Percentiles rank a stretch among this genome's conserved stretches.
These are phyloP conservation scores for Pycnomerus fuliginosus DNA, from an alignment of 2,888 invertebrate species.

Conservation along the genomic window DNA sequence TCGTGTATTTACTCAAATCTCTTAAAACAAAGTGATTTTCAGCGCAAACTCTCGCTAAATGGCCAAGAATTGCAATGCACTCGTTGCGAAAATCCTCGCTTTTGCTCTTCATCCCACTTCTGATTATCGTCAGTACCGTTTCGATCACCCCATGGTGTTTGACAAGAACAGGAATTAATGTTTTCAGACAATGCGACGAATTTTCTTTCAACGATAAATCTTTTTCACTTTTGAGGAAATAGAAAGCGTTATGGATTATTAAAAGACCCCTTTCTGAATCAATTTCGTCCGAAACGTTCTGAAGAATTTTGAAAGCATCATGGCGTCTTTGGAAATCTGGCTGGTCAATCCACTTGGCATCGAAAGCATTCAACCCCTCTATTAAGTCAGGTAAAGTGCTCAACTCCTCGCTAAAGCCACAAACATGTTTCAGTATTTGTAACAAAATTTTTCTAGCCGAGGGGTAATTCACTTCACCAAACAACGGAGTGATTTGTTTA, in stretches of 20 bases:
- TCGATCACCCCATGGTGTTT: slow-evolving; percentile 66
- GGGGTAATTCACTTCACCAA: slow-evolving; percentile 65
- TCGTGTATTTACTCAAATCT: slow-evolving; percentile 68
- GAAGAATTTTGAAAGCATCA: slow-evolving; percentile 72
- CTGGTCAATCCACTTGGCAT: slow-evolving; percentile 87
- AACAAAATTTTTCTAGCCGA: slow-evolving; percentile 70
- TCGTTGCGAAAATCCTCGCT: slow-evolving; percentile 76
- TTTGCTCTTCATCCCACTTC: slow-evolving; percentile 68
- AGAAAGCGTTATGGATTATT: slow-evolving; percentile 80
- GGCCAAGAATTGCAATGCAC: slow-evolving; percentile 75
- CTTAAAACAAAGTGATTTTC: slow-evolving; percentile 68
- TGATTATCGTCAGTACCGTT: slow-evolving; percentile 71
- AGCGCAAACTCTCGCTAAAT: slow-evolving; percentile 71
- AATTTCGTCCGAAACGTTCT: slow-evolving; percentile 54
- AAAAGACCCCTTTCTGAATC: slow-evolving; percentile 66
- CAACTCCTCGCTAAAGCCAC: slow-evolving; percentile 45
- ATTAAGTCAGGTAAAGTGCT: slow-evolving; percentile 58
- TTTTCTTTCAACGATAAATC: slow-evolving; percentile 83
- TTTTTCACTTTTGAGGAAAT: slow-evolving; percentile 72
- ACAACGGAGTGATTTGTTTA: slow-evolving; percentile 69
- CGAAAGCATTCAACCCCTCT: slow-evolving; percentile 80
- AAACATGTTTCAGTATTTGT: slow-evolving; percentile 62
- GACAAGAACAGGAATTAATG: slow-evolving; percentile 65
- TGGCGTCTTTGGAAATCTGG: slow-evolving; percentile 85
- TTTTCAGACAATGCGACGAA: slow-evolving; percentile 72